Base-by-base conservation (phyloP, 2,797 vertebrate genomes). In the Yasuhikotakia modesta region DNA sequence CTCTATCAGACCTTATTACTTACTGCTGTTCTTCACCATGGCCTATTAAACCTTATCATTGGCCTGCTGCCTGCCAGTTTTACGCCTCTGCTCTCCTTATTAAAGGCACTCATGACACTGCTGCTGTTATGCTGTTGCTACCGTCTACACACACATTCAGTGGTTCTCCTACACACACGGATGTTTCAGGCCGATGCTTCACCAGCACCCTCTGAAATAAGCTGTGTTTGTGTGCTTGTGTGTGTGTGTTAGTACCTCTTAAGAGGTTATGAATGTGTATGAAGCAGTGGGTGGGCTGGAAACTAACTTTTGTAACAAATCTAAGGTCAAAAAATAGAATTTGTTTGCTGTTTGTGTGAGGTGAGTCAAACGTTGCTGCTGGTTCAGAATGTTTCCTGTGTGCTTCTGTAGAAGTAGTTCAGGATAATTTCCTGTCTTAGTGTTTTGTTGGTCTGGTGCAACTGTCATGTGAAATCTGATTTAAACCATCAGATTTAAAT, bases 21-120 rank as follows among this genome's bases (percentile, higher is more conserved):
- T 79, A 72, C 73, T 52, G 73, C 61, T 81, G 70, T 75, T 86
- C 81, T 83, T 79, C 35, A 69, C 69, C 19, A 45, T 78, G 80
- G 55, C 83, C 79, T 85, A 82, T 84, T 86, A 85, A 86, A 82
- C 82, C 80, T 78, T 82, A 81, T 81, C 65, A 82, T 79, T 81
- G 76, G 73, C 70, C 80, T 69, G 19, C 17, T 79, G 72, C 76
- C 78, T 86, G 80, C 76, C 79, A 78, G 85, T 76, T 81, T 81
- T 80, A 81, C 63, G 70, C 73, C 80, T 79, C 75, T 82, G 63
- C 77, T 82, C 76, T 79, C 74, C 76, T 73, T 83, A 79, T 82
- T 82, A 86, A 78, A 85, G 73, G 53, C 65, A 53, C 65, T 69
- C 60, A 65, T 53, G 39, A 60, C 64, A 67, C 58, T 78, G 75